Conservation (phyloP, 2,797 vertebrate genomes). For the Scarus forsteni region DNA sequence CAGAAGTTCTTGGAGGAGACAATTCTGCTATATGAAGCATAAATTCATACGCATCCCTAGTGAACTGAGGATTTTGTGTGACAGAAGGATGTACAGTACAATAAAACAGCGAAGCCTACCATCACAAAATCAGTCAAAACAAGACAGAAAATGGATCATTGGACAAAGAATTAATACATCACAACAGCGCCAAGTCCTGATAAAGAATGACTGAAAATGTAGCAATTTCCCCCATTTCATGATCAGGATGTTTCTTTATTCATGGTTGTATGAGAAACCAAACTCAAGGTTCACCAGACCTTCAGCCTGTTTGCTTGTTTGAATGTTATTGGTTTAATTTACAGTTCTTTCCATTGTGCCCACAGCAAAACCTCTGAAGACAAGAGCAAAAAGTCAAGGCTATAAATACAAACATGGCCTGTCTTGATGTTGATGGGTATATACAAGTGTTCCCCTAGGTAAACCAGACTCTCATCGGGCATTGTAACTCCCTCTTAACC, state of each 20-base stretch:
- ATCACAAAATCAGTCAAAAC: neutral
- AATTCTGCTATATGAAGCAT: neutral
- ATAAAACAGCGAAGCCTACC: neutral
- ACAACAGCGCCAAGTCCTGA: neutral
- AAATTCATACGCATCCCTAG: neutral
- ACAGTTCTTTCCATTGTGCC: neutral
- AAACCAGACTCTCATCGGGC: constrained; percentile 37
- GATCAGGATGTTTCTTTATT: too few relatives aligned
- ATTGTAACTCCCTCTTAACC: constrained; percentile 48
- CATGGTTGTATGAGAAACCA: too few relatives aligned
- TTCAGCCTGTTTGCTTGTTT: constrained; percentile 29
- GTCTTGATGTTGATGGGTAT: constrained; percentile 25
- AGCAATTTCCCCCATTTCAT: neutral
- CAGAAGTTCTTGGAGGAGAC: neutral
- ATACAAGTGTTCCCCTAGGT: constrained; percentile 28
- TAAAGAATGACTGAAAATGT: neutral
- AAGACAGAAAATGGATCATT: neutral
- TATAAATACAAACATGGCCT: constrained; percentile 20
- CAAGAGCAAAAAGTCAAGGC: neutral
- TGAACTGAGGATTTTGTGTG: neutral
- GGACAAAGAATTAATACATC: neutral
- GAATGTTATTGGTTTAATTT: neutral
- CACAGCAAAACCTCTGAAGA: neutral
- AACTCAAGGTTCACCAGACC: constrained; percentile 1
- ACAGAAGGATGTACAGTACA: neutral